Base-by-base conservation (phyloP, 2,888 invertebrate species). In the Diloba caeruleocephala region DNA sequence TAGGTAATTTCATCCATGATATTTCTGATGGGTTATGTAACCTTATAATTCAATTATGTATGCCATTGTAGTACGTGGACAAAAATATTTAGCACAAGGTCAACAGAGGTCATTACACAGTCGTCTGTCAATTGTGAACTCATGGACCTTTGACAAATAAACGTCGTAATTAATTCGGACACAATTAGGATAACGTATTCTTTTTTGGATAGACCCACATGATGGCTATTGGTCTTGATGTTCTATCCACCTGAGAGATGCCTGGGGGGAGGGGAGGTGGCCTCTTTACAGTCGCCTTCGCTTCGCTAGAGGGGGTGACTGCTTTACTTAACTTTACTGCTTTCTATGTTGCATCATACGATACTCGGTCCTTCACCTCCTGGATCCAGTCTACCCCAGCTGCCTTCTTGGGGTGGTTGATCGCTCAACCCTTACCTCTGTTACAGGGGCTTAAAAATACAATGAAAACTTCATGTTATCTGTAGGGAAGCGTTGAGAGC, bases 11-110 rank as follows among this genome's bases (percentile, higher is more conserved):
- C 0, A 41, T 23, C n/a, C 6, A 31, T 7, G 15, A 15, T 1
- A 25, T 1, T 10, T 1, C n/a, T 13, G 21, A 25, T 25, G 31
- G 21, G 14, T 29, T 19, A 6, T 1, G 41, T 42, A 7, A 32
- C 31, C 26, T 41, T 34, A 29, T 34, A 19, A 48, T 45, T 59
- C 26, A 60, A 60, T 59, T 66, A 62, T 28, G 46, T 17, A 59
- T 28, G 28, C 9, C 13, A 1, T 28, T 19, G 28, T n/a, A 36
- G 21, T 21, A 23, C 8, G 19, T 46, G 36, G 19, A 45, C 37
- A 19, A 19, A 55, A 69, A 48, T 41, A 50, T 53, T 51, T 57
- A 36, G 44, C 26, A 31, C 45, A 46, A 65, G 63, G 66, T 43
- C 44, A 43, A 10, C 6, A n/a, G 12, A 31, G 26, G 32, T 19